These are phyloP conservation scores for Chondrosia reniformis DNA, from an alignment of 37 sponge, comb jelly and placozoan genomes.

Conservation along the genomic window DNA sequence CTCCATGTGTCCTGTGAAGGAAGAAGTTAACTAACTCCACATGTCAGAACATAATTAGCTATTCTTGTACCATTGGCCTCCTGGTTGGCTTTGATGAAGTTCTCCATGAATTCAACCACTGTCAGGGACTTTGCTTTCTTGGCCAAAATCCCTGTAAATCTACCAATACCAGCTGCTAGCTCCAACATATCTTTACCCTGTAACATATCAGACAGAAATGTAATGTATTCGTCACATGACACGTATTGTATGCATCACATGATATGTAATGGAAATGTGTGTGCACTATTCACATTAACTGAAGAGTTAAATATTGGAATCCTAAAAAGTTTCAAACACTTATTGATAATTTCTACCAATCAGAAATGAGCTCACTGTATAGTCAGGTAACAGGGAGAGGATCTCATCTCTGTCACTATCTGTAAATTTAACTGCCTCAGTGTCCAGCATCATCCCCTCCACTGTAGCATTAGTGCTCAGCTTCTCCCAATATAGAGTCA, in stretches of 20 bases:
- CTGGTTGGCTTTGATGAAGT: conserved; percentile 48
- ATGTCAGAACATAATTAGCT: too few relatives aligned
- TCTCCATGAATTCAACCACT: conserved; percentile 57
- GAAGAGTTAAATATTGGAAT: too few relatives aligned
- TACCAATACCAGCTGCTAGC: conserved; percentile 58
- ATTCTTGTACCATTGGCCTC: conserved; percentile 22
- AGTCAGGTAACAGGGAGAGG: background rate
- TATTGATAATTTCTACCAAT: too few relatives aligned
- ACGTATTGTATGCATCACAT: too few relatives aligned
- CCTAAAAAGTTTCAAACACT: too few relatives aligned
- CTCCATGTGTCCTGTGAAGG: conserved; percentile 1
- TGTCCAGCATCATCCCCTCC: conserved; percentile 8
- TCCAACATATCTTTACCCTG: conserved; percentile 43
- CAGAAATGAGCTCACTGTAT: too few relatives aligned
- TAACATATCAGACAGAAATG: conserved; percentile 26
- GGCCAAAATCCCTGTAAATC: conserved; percentile 48
- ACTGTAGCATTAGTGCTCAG: background rate
- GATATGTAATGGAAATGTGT: background rate
- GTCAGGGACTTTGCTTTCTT: conserved; percentile 29
- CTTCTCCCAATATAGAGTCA: conserved; percentile 9
- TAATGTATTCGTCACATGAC: too few relatives aligned
- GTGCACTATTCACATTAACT: too few relatives aligned
- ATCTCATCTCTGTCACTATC: background rate
- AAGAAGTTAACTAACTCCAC: too few relatives aligned
- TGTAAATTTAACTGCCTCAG: background rate